Base-by-base conservation (phyloP, 2,113 vertebrate species). In the Rhinogobius similis region DNA sequence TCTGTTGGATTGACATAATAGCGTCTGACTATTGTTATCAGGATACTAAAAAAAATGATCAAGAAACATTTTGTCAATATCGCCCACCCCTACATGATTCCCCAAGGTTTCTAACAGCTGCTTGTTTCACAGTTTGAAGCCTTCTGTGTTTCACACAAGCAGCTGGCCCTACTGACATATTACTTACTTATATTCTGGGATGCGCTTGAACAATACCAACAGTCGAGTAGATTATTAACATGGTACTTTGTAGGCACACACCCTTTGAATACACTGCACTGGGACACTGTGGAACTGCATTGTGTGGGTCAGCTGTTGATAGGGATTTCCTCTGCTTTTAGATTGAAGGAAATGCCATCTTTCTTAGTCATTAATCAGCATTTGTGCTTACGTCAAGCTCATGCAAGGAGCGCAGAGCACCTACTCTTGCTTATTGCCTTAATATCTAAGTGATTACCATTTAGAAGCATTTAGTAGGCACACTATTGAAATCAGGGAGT, bases 271-370 rank as follows among this genome's bases (percentile, higher is more conserved):
- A 1, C 58, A 5, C 4, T 5, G 32, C 14, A 0, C 74, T 21
- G 62, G 29, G 13, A 18, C 6, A 61, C 24, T 62, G 39, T 78
- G 41, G 6, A 18, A 76, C n/a, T n/a, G 63, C 41, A 23, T 36
- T 69, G 56, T n/a, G 76, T 44, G 64, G 29, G 29, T 41, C 73
- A 73, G 53, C 66, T 0, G 74, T 68, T 62, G 85, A 87, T 73
- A 75, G 69, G 55, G 68, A 67, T 84, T 88, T 90, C 85, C 85
- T 82, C 67, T 62, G 23, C 64, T 88, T 87, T 82, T 85, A 73
- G 80, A 71, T 14, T 8, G 5, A 10, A 71, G 85, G 85, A 88
- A 89, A 86, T 78, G 67, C 71, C 87, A 76, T 27, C 20, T 63
- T 78, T 65, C 70, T 75, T 66, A 44, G 68, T 82, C 53, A 77